phyloP scores from a whole-genome alignment of 1,140 invertebrate species.

The Cardiocondyla obscurior region DNA sequence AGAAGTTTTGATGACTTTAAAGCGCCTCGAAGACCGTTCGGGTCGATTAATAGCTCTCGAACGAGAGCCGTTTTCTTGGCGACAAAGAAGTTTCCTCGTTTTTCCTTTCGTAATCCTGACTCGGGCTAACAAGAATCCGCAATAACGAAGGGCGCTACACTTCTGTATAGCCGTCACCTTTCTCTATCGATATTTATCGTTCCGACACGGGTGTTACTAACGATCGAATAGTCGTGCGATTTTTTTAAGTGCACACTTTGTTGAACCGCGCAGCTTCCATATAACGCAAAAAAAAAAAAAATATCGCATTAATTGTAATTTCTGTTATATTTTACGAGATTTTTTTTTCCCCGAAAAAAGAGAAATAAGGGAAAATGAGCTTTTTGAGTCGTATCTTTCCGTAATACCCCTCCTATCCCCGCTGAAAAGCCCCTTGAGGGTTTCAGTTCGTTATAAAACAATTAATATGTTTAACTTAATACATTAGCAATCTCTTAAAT shows the following conservation, averaged over 20 bases:
- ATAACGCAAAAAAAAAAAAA: background rate
- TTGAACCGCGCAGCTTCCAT: background rate
- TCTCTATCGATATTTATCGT: conserved; percentile 46
- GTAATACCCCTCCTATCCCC: background rate
- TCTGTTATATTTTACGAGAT: background rate
- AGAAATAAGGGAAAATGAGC: background rate
- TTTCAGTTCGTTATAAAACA: no score
- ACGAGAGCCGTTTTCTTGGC: conserved; percentile 44
- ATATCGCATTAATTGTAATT: conserved; percentile 20
- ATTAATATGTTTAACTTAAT: no score
- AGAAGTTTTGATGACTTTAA: conserved; percentile 41
- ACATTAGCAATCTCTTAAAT: conserved; percentile 1
- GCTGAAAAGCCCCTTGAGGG: no score
- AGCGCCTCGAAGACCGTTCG: conserved; percentile 28
- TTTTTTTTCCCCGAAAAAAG: background rate
- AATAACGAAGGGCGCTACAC: conserved; percentile 32
- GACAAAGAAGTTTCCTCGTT: conserved; percentile 44
- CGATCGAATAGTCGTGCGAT: conserved; percentile 27
- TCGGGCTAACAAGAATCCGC: conserved; percentile 41
- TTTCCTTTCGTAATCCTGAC: conserved; percentile 43
- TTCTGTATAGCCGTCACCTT: conserved; percentile 6
- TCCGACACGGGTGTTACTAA: conserved; percentile 5
- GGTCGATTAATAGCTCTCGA: conserved; percentile 60
- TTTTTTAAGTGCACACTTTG: conserved; percentile 12
- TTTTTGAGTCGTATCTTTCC: background rate